Conservation (phyloP, 2,113 vertebrate genomes). For the Himantopus leucocephalus region DNA sequence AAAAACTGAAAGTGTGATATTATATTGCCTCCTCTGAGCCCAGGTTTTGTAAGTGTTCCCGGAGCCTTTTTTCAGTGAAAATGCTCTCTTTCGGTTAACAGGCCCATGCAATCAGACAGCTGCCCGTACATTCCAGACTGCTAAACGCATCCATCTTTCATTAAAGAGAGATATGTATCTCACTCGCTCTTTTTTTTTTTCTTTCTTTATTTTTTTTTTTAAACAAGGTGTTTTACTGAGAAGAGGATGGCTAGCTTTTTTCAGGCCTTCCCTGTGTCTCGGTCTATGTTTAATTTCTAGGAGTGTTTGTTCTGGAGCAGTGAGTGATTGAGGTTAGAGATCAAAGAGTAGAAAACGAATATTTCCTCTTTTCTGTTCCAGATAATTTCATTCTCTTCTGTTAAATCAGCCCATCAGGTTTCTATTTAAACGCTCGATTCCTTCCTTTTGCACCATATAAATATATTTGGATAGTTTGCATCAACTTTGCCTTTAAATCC, state of each 20-base stretch:
- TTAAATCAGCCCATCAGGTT: slow-evolving; percentile 19
- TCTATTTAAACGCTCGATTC: slow-evolving; percentile 21
- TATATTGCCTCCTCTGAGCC: not conserved
- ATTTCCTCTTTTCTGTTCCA: slow-evolving; percentile 56
- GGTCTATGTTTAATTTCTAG: slow-evolving; percentile 10
- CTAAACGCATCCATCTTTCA: slow-evolving; percentile 12
- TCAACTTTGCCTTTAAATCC: slow-evolving; percentile 19
- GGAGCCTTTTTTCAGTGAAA: not conserved
- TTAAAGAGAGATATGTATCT: slow-evolving; percentile 28
- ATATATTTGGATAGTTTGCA: not conserved
- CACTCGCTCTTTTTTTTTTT: not conserved
- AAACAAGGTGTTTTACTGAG: not conserved
- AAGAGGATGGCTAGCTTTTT: not conserved
- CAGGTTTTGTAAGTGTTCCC: not conserved
- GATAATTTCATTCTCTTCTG: slow-evolving; percentile 30
- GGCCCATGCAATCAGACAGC: not conserved
- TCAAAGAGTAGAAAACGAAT: slow-evolving; percentile 47
- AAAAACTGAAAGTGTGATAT: slow-evolving; percentile 26
- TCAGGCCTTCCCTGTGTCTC: not conserved
- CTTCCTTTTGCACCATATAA: not conserved
- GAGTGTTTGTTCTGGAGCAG: slow-evolving; percentile 56
- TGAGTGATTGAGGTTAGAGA: slow-evolving; percentile 51
- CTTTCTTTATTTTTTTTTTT: not conserved
- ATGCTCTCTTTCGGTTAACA: not conserved
- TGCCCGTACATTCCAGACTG: slow-evolving; percentile 17